Base-by-base conservation (phyloP, 2,113 vertebrate genomes). In the Nyctereutes procyonoides region DNA sequence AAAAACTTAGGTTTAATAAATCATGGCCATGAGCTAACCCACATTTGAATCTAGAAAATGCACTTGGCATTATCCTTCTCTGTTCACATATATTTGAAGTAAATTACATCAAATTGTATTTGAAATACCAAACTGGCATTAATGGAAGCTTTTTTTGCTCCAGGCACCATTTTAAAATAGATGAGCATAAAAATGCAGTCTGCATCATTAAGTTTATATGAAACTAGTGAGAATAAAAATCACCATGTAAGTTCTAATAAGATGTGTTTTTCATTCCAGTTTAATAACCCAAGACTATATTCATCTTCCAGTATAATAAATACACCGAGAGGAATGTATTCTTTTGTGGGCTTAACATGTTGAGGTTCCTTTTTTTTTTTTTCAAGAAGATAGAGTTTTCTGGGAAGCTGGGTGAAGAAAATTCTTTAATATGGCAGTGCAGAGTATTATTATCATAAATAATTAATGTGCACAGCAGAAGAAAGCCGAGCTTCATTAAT, bases 141-240 rank as follows among this genome's bases (percentile, higher is more conserved):
- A 99, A 99, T 99, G 99, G 98, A 98, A 99, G 98, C 97, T 98
- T 98, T 98, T 98, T 98, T 99, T 99, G 99, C 99, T 99, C 97
- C 98, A 98, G 99, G 99, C 99, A 98, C 98, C 99, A 98, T 99
- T 99, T 99, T 99, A 99, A 99, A 99, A 99, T 98, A 99, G 99
- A 99, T 99, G 99, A 99, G 98, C 98, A 99, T 99, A 99, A 99
- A 99, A 99, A 99, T 99, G 98, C 99, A 99, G 98, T 98, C 99
- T 99, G 99, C 99, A 99, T 99, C 99, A 99, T 99, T 99, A 99
- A 99, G 99, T 99, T 99, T 99, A 99, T 99, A 99, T 99, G 99
- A 99, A 99, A 99, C 99, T 99, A 99, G 99, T 98, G 99, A 99
- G 99, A 99, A 99, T 99, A 99, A 99, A 99, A 99, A 99, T 99